phyloP scores from a whole-genome alignment of 2,797 vertebrate genomes.

The Calcarius lapponicus region DNA sequence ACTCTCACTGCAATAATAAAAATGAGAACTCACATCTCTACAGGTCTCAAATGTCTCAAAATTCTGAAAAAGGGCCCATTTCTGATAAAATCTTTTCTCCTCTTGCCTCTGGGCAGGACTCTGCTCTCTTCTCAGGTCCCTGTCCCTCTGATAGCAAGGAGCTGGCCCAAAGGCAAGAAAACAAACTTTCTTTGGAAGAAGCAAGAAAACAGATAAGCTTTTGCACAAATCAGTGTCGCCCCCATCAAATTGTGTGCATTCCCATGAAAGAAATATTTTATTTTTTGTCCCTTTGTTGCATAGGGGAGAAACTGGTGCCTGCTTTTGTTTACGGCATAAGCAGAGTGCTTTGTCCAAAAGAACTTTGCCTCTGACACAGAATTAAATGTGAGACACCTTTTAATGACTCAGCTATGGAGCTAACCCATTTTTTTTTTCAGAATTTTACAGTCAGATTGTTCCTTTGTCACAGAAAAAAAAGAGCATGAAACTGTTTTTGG shows the following conservation, averaged over 20 bases:
- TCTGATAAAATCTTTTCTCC: not conserved
- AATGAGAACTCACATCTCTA: not conserved
- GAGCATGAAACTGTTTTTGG: not conserved
- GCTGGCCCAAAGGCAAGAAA: not conserved
- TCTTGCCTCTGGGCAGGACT: not conserved
- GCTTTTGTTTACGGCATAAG: not conserved
- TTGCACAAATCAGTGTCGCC: not conserved
- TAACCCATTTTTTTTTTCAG: not conserved
- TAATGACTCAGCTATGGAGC: not conserved
- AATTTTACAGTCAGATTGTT: not conserved
- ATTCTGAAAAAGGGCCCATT: not conserved
- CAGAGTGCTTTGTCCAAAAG: not conserved
- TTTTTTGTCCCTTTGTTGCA: not conserved
- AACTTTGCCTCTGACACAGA: not conserved
- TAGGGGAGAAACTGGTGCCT: not conserved
- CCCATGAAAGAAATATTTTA: accelerated
- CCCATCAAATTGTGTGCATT: not conserved
- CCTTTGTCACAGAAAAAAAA: not conserved
- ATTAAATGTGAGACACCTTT: not conserved
- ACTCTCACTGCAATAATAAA: not conserved
- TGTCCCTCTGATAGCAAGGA: not conserved
- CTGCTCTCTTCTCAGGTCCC: not conserved
- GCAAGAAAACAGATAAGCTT: not conserved
- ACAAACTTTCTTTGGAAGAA: not conserved
- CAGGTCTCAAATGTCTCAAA: not conserved